Conservation (phyloP, 2,888 invertebrate species). For the Dastarcus helophoroides region DNA sequence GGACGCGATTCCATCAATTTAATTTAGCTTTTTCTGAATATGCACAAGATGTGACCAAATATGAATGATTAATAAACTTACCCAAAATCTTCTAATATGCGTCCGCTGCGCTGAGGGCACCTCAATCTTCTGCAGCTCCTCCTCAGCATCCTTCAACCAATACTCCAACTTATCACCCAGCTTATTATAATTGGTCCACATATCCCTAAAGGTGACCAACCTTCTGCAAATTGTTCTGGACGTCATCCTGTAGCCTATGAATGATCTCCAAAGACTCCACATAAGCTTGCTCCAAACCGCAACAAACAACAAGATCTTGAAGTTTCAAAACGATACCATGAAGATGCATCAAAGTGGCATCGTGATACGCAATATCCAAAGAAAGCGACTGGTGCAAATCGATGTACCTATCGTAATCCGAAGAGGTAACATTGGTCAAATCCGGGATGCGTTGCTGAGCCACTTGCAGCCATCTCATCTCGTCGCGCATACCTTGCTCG, state of each 20-base stretch:
- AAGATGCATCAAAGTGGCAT: slow-evolving; percentile 64
- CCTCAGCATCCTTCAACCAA: slow-evolving; percentile 66
- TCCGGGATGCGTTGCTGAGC: slow-evolving; percentile 77
- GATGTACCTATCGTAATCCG: slow-evolving; percentile 75
- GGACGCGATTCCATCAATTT: no score
- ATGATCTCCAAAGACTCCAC: slow-evolving; percentile 61
- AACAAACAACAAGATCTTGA: slow-evolving; percentile 62
- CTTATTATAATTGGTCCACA: slow-evolving; percentile 64
- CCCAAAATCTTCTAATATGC: slow-evolving; percentile 75
- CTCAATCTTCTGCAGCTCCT: slow-evolving; percentile 53
- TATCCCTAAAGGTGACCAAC: slow-evolving; percentile 63
- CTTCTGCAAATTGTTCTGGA: slow-evolving; percentile 59
- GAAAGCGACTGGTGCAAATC: slow-evolving; percentile 71
- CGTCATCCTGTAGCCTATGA: slow-evolving; percentile 61
- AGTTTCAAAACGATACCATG: slow-evolving; percentile 61
- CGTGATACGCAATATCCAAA: slow-evolving; percentile 68
- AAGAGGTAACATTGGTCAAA: slow-evolving; percentile 65
- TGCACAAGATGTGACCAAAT: no score
- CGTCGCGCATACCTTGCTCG: slow-evolving; percentile 73
- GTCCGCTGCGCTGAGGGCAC: slow-evolving; percentile 52
- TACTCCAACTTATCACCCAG: slow-evolving; percentile 61
- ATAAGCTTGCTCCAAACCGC: slow-evolving; percentile 62
- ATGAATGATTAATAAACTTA: slow-evolving; percentile 25
- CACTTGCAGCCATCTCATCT: slow-evolving; percentile 71
- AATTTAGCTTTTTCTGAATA: no score